These are phyloP conservation scores for Melanostoma mellinum DNA, from an alignment of 2,888 invertebrate genomes.

Conservation along the genomic window DNA sequence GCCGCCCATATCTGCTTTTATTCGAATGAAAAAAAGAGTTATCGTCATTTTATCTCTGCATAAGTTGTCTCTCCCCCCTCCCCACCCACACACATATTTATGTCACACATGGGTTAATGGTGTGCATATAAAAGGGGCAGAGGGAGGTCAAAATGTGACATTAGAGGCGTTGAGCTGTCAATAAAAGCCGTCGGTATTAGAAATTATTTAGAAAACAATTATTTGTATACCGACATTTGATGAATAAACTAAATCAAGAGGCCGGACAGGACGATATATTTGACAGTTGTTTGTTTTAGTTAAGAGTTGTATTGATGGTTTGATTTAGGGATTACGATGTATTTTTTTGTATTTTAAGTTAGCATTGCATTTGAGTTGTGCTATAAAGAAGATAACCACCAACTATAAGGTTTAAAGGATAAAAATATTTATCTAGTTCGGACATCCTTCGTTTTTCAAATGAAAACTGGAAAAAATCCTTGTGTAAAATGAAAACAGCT, in stretches of 20 bases:
- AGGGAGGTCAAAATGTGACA: slow-evolving; percentile 48
- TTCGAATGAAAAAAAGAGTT: slow-evolving; percentile 63
- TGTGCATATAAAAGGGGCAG: slow-evolving; percentile 6
- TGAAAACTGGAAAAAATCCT: too few relatives aligned
- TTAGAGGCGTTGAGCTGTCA: slow-evolving; percentile 58
- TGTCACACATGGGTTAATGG: slow-evolving; percentile 42
- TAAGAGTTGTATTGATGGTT: too few relatives aligned
- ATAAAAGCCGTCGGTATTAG: slow-evolving; percentile 59
- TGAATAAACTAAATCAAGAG: slow-evolving; percentile 23
- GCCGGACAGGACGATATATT: neutral
- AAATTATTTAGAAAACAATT: slow-evolving; percentile 31
- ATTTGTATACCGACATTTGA: neutral
- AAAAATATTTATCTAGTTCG: too few relatives aligned
- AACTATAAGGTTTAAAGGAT: too few relatives aligned
- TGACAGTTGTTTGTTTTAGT: too few relatives aligned
- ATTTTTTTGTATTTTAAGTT: too few relatives aligned
- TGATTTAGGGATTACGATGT: too few relatives aligned
- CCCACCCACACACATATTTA: slow-evolving; percentile 40
- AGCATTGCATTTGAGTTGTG: too few relatives aligned
- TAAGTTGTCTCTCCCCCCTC: slow-evolving; percentile 56
- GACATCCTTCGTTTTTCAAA: too few relatives aligned
- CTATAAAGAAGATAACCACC: too few relatives aligned
- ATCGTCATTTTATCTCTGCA: slow-evolving; percentile 71
- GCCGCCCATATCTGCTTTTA: slow-evolving; percentile 82
- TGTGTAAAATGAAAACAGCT: too few relatives aligned